Percentiles rank a stretch among this genome's conserved stretches.
Evolutionary conservation across 37 sponge, comb jelly and placozoan genomes (phyloP).

Genomic region (Geodia barretti): DNA sequence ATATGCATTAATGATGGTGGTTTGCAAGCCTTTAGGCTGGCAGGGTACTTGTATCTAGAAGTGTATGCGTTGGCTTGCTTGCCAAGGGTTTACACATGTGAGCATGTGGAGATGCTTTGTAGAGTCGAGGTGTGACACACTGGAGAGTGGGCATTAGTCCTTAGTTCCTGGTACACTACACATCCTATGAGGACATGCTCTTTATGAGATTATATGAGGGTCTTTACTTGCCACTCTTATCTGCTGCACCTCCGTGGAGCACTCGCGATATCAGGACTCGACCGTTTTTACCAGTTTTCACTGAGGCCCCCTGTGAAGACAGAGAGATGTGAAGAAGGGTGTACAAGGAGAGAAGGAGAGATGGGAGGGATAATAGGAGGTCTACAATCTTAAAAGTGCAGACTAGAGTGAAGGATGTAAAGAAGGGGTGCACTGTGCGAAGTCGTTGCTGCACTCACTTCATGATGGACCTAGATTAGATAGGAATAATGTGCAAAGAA

Average conservation of each 20-base stretch:
- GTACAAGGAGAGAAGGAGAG: not conserved
- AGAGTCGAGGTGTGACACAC: not conserved
- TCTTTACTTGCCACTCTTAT: constrained; percentile 28
- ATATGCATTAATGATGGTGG: constrained; percentile 33
- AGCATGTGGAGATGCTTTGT: not conserved
- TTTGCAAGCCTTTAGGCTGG: constrained; percentile 29
- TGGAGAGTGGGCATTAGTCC: not conserved
- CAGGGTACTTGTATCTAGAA: constrained; percentile 37
- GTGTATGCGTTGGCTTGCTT: constrained; percentile 31
- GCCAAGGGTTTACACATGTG: not conserved
- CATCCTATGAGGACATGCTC: constrained; percentile 24
- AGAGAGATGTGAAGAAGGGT: constrained; percentile 33
- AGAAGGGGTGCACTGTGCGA: constrained; percentile 4
- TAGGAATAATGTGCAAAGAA: not conserved
- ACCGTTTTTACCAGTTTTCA: constrained; percentile 39
- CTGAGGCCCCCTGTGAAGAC: constrained; percentile 63
- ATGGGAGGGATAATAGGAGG: constrained; percentile 4
- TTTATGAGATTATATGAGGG: not conserved
- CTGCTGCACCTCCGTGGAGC: constrained; percentile 65
- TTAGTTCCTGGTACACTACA: not conserved
- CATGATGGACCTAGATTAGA: constrained; percentile 32
- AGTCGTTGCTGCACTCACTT: constrained; percentile 14
- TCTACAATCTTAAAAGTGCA: constrained; percentile 29
- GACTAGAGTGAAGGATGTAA: too few relatives aligned
- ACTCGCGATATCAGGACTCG: constrained; percentile 55